Conservation (phyloP, 1,140 invertebrate species). For the Tachypleus tridentatus region DNA sequence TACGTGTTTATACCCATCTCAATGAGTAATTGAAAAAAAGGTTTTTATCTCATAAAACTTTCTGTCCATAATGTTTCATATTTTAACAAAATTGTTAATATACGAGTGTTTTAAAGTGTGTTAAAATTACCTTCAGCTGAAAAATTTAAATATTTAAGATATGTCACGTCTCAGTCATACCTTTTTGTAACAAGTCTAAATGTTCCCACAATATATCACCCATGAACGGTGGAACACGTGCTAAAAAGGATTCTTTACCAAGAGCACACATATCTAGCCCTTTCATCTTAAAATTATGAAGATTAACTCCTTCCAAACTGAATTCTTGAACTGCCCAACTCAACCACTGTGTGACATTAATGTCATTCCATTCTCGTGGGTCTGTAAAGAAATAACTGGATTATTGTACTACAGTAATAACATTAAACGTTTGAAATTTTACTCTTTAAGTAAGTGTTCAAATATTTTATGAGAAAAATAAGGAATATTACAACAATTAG, state of each 20-base stretch:
- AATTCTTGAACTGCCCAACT: conserved; percentile 89
- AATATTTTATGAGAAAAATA: too few relatives aligned
- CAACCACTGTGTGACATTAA: conserved; percentile 81
- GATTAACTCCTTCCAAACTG: conserved; percentile 70
- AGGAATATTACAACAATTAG: too few relatives aligned
- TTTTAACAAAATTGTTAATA: too few relatives aligned
- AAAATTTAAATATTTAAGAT: conserved; percentile 20
- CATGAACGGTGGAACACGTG: conserved; percentile 76
- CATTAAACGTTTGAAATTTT: too few relatives aligned
- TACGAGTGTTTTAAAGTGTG: too few relatives aligned
- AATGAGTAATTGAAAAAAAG: too few relatives aligned
- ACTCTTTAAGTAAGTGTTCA: too few relatives aligned
- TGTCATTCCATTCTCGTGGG: conserved; percentile 82
- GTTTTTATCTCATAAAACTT: too few relatives aligned
- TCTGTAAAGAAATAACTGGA: conserved; percentile 42
- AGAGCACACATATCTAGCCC: conserved; percentile 86
- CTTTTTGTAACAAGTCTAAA: conserved; percentile 89
- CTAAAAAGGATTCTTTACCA: conserved; percentile 80
- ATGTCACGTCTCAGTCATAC: conserved; percentile 44
- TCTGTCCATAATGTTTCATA: too few relatives aligned
- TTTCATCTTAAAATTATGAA: conserved; percentile 48
- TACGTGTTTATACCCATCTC: too few relatives aligned
- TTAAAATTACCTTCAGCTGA: too few relatives aligned
- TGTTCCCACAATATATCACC: conserved; percentile 97
- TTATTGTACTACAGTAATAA: too few relatives aligned